Evolutionary conservation across 1,140 invertebrate genomes (phyloP).

Genomic region (Nephotettix cincticeps): DNA sequence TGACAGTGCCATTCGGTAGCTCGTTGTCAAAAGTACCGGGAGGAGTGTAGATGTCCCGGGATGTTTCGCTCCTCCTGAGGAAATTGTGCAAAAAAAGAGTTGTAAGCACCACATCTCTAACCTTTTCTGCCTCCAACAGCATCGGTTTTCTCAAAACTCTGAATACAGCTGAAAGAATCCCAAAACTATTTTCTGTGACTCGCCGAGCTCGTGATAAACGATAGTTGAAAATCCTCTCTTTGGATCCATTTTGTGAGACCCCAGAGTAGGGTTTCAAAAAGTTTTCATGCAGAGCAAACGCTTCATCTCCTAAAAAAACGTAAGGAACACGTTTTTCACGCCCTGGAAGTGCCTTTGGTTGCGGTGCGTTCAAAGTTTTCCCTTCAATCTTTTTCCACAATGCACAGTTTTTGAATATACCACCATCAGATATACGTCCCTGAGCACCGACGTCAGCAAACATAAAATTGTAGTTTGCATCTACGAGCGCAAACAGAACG

Average conservation of each 20-base stretch:
- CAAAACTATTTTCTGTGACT: constrained; percentile 48
- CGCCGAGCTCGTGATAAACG: constrained; percentile 36
- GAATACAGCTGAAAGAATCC: constrained; percentile 20
- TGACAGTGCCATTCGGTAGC: constrained; percentile 27
- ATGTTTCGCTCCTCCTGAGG: constrained; percentile 32
- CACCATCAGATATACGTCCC: constrained; percentile 46
- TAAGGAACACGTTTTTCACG: constrained; percentile 38
- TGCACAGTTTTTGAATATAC: background rate
- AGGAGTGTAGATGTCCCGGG: constrained; percentile 24
- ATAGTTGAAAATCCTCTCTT: constrained; percentile 46
- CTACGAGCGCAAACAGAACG: constrained; percentile 8
- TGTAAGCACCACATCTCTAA: constrained; percentile 40
- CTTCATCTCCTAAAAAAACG: constrained; percentile 47
- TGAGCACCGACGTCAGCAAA: background rate
- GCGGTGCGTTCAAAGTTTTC: constrained; percentile 40
- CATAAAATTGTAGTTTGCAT: constrained; percentile 6
- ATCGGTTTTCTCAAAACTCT: constrained; percentile 17
- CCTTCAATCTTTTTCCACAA: constrained; percentile 38
- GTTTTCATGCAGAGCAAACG: constrained; percentile 45
- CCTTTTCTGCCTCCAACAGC: constrained; percentile 40
- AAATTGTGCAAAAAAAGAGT: constrained; percentile 35
- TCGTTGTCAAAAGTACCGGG: constrained; percentile 34
- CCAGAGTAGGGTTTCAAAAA: constrained; percentile 46
- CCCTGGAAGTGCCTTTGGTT: constrained; percentile 33
- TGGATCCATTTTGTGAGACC: constrained; percentile 19